Evolutionary conservation across 1,140 invertebrate genomes (phyloP), one percentile per base, ranked within the genome.

Genomic region (Idris sp.): DNA sequence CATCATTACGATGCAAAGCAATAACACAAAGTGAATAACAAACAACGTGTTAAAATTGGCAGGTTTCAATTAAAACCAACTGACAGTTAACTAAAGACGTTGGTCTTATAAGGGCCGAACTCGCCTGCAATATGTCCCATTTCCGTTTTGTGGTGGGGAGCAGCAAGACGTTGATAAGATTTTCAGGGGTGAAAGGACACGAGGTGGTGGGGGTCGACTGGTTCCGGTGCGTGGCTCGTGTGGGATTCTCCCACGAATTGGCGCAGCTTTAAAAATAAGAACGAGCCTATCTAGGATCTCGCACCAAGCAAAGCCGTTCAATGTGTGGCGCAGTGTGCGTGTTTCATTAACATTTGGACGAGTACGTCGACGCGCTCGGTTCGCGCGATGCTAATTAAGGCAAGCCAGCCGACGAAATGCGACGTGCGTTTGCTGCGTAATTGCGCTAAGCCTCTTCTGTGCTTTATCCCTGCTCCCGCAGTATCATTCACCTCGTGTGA

Each of bases 181-280:
- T 79, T 77, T n/a, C 61, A 75, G 68, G 74, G 74, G 74, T 71
- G 71, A 79, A 59, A 69, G 69, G 74, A 74, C 48, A 69, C 44
- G 48, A 35, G 30, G 43, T 35, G 10, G 44, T 49, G 59, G 64
- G 59, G 58, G n/a, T 43, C 73, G 74, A 75, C 76, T 76, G 79
- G 84, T 87, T 86, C 84, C 86, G 84, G 82, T 87, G 80, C 68
- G 79, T 86, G 85, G 81, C 59, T 76, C 78, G 83, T 87, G 86
- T 87, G 86, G 81, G 86, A 87, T 59, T 83, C 78, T 87, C 86
- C 79, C 86, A 87, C 86, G 86, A 71, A n/a, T n/a, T n/a, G n/a
- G 51, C 64, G 67, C 48, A 41, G 18, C 41, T 40, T 8, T 19
- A 58, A 40, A 31, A 46, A 69, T 30, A 69, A 59, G 65, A 59